Evolutionary conservation across 2,113 vertebrate species (phyloP), one percentile per base, ranked within the genome.

Genomic region (Trematomus loennbergii): DNA sequence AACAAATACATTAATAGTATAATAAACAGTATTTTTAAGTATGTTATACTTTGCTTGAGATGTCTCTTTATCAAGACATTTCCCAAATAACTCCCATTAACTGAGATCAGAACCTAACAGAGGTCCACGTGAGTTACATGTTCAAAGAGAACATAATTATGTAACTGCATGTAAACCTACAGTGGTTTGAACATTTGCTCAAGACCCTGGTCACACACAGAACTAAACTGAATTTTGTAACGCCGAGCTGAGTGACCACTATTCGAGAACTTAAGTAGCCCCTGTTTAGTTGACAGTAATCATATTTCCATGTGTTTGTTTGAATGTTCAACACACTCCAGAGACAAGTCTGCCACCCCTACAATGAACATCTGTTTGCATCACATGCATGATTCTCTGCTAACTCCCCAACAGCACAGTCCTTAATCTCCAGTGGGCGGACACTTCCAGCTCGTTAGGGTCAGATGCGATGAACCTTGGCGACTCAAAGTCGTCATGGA

Each of bases 401-500:
- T 63, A 70, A 33, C 29, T 33, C 22, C 43, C 59, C 65, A 58
- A 77, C 10, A 60, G 82, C 59, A 45, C 2, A 48, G 70, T 67
- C 52, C 78, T 84, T 75, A 84, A 81, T 87, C 52, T 73, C 16
- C 22, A 75, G 64, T 83, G 65, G 80, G 57, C 2, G 63, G 79
- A 83, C 78, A 75, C 69, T 53, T 79, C 53, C 72, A 65, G 33
- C 64, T 68, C 53, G 75, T 54, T 55, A 0, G 65, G 61, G 78
- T 86, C 80, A 62, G 65, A 68, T 61, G 61, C 68, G 80, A n/a
- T 81, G 75, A 72, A 82, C 87, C 75, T 25, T 9, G 59, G 50
- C 40, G 25, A 49, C 83, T 70, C 52, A 63, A 74, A 68, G 68
- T 68, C 25, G 68, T 53, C 70, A 83, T 18, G 65, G 79, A 83